phyloP scores from a whole-genome alignment of 2,113 vertebrate genomes.

The Psilopsiagon aurifrons region DNA sequence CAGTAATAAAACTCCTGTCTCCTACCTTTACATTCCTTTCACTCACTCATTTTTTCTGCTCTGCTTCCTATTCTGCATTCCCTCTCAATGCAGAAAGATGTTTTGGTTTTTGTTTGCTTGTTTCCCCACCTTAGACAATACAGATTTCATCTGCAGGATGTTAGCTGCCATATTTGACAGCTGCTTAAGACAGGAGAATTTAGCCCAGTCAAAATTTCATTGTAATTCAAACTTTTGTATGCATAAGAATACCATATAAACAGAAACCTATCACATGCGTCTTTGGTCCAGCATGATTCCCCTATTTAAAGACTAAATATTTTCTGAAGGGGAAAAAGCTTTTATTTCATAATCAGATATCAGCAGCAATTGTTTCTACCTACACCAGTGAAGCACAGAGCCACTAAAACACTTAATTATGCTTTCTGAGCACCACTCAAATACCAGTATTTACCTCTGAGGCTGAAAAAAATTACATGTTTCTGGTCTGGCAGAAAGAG shows the following conservation, averaged over 20 bases:
- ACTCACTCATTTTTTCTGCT: neutral
- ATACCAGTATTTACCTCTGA: slow-evolving; percentile 53
- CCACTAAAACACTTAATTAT: slow-evolving; percentile 37
- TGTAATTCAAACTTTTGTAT: neutral
- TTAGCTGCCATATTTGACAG: neutral
- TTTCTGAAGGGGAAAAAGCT: neutral
- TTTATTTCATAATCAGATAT: neutral
- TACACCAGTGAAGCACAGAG: neutral
- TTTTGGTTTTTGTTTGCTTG: neutral
- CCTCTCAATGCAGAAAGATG: neutral
- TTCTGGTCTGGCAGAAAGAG: slow-evolving; percentile 31
- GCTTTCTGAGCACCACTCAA: slow-evolving; percentile 24
- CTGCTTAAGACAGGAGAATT: neutral
- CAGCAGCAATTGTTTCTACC: neutral
- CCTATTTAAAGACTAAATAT: neutral
- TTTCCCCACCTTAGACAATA: neutral
- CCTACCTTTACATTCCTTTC: neutral
- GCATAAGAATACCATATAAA: neutral
- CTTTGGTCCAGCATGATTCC: neutral
- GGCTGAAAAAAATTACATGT: slow-evolving; percentile 29
- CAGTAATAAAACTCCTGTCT: neutral
- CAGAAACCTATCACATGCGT: neutral
- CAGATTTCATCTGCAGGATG: neutral
- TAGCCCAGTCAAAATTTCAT: neutral
- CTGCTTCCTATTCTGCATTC: neutral